Evolutionary conservation across 2,113 vertebrate species (phyloP), one percentile per base, ranked within the genome.

Genomic region (Mesitornis unicolor): DNA sequence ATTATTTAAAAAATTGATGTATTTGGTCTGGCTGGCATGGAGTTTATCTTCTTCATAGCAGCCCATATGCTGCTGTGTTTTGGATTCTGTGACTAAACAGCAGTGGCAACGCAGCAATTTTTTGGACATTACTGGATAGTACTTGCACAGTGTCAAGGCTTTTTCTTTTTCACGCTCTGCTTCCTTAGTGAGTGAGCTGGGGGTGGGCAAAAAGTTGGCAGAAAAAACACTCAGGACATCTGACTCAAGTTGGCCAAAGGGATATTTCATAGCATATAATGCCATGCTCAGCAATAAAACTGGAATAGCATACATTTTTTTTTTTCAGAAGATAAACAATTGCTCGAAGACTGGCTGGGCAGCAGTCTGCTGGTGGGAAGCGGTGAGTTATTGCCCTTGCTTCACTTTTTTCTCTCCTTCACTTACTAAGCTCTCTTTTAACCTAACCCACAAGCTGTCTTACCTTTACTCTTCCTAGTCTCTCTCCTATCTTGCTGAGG

Each of bases 401-500:
- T 60, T 16, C 0, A 11, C 1, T 51, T 48, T n/a, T 45, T 24
- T 5, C 8, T 56, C 54, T 65, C 21, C 14, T 79, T 64, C 57
- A 38, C 7, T 24, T 56, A 28, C 2, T 45, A 40, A 78, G 35
- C 9, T 48, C 15, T 40, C 17, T 51, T 79, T 82, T 28, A 65
- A 65, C 7, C 3, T 14, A 64, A 28, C 2, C 7, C 28, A 20
- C 1, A 2, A 73, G 6, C n/a, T n/a, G n/a, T n/a, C n/a, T n/a
- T 12, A 33, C 48, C 43, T 54, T 33, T 31, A 10, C 14, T 73
- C 84, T 53, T 43, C n/a, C 48, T n/a, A 13, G 3, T 16, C 9
- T 54, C 6, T 36, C 8, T 7, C 8, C 3, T 7, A 24, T 20
- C 13, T 36, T 2, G 1, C 57, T 12, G n/a, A 61, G 4, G 1